Base-by-base conservation (phyloP, 2,113 vertebrate species). In the Glaucomys volans region DNA sequence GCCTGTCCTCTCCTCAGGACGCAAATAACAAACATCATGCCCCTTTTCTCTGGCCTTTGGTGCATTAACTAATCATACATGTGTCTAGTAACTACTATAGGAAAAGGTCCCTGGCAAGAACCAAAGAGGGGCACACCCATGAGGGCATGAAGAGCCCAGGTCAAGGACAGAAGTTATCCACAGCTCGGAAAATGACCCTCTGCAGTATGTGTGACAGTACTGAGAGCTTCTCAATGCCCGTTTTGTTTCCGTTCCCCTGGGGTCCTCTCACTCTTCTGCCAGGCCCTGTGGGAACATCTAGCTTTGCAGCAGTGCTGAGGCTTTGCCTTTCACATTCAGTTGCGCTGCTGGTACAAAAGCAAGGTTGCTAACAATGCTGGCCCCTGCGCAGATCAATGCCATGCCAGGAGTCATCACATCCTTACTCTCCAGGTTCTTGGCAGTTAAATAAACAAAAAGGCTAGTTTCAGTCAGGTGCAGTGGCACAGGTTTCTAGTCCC, bases 191-290 rank as follows among this genome's bases (percentile, higher is more conserved):
- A 37, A 52, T 28, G 76, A 52, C 18, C 32, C 4, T 22, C 0
- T 1, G 17, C 42, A 10, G 6, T 0, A 0, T 0, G 52, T 32
- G 10, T 67, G 26, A 8, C 2, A 8, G 69, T 0, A 20, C 67
- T 1, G 0, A 6, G 40, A 35, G 18, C 62, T 80, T 69, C 35
- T 4, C 14, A 28, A 10, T 11, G 2, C 20, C 17, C 28, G 0
- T 22, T 40, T 32, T 66, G 11, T 35, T 40, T 59, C n/a, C 30
- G 40, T 75, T n/a, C 7, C 64, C n/a, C 0, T 2, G 16, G 20
- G n/a, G 30, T 18, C 47, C 0, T 22, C 44, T 47, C 6, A 18
- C 52, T 14, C n/a, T 16, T 26, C 42, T 37, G 64, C 24, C 3
- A 2, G 62, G 24, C 17, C 47, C 67, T 81, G 5, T 3, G 7